Conservation (phyloP, 2,797 vertebrate species). For the Sebastolobus alascanus region DNA sequence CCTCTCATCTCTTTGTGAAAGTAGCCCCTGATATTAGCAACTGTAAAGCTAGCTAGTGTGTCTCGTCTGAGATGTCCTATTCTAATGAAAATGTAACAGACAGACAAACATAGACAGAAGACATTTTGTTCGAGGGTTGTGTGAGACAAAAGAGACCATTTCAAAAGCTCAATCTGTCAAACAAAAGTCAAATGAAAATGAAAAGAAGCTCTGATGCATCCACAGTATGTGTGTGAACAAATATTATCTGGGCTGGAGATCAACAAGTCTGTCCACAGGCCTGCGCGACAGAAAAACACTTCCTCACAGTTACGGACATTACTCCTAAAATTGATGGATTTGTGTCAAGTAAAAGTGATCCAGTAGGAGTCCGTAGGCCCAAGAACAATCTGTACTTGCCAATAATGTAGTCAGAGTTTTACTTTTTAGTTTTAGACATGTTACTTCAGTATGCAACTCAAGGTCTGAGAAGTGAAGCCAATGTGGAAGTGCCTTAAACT, state of each 20-base stretch:
- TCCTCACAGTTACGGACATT: not conserved
- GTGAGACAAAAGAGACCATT: not conserved
- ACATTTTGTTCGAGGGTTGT: not conserved
- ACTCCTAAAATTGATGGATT: not conserved
- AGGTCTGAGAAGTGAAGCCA: no score
- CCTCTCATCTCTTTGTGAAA: not conserved
- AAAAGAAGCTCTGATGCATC: not conserved
- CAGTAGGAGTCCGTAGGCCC: not conserved
- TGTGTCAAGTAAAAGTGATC: not conserved
- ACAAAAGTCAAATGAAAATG: not conserved
- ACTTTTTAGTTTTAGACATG: not conserved
- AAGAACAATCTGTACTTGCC: not conserved
- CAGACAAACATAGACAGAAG: not conserved
- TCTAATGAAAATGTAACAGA: not conserved
- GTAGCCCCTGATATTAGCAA: not conserved
- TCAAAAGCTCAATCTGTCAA: not conserved
- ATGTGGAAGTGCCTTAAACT: accelerated
- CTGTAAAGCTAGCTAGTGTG: not conserved
- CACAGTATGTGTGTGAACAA: not conserved
- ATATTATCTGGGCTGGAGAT: not conserved
- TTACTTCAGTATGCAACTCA: not conserved
- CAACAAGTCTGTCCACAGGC: constrained; percentile 4
- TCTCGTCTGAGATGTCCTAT: not conserved
- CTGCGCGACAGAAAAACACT: not conserved
- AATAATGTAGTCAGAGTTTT: not conserved